Base-by-base conservation (phyloP, 2,113 vertebrate species). In the Hippopotamus amphibius region DNA sequence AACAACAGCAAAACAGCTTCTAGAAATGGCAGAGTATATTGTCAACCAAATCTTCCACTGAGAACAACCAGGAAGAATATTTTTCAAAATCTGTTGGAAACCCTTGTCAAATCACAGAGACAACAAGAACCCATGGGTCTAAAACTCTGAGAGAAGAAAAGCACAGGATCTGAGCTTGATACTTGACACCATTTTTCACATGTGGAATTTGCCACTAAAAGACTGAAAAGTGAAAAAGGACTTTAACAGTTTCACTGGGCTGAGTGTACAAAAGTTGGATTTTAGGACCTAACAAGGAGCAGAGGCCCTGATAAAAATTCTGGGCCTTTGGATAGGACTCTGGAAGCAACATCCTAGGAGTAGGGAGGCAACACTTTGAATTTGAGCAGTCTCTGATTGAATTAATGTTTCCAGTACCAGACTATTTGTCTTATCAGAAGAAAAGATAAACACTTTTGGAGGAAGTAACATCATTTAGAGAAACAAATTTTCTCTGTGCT, bases 31-130 rank as follows among this genome's bases (percentile, higher is more conserved):
- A 74, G 0, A 33, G 46, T 72, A 69, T 57, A 81, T 21, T 63
- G 26, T 87, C 48, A 33, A 66, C 24, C 3, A 82, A 86, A 66
- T 16, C 24, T 33, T 80, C 33, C 28, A 68, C 19, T 63, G 22
- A 55, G 10, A 68, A 41, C 0, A 81, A 90, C 11, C 48, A 63
- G 50, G 17, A 65, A 92, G 79, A 50, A 48, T 33, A 53, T 19
- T 66, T 81, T 93, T 57, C 19, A 83, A 93, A 84, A n/a, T 41
- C 46, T 48, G 12, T 63, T 82, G 53, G 21, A 96, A 81, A 61
- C 13, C 16, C 33, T 2, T 93, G 6, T n/a, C 24, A 72, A 57
- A 57, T 33, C 43, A 76, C 37, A 11, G 43, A 94, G 5, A 26
- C 17, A 88, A 22, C 11, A 92, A 92, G 28, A 94, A 30, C 4